Evolutionary conservation across 2,113 vertebrate genomes (phyloP).

Genomic region (Lonchura striata): DNA sequence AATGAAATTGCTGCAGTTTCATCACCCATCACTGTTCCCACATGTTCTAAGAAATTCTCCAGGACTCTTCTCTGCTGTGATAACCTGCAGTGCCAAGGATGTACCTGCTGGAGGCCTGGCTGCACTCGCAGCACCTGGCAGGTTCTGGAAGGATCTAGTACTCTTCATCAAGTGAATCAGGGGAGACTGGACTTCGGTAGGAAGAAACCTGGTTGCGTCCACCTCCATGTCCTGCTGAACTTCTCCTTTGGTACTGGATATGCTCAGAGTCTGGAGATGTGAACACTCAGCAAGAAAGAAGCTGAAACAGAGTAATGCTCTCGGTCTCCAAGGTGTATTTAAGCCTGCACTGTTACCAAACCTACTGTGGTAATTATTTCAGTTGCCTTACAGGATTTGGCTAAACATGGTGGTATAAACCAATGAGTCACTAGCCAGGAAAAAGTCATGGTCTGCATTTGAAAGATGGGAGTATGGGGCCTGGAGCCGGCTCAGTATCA

Average conservation of each 20-base stretch:
- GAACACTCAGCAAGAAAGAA: constrained; percentile 21
- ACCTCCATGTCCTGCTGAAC: background rate
- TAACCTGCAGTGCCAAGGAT: background rate
- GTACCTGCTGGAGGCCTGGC: background rate
- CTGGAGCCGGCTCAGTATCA: constrained; percentile 40
- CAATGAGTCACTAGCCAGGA: constrained; percentile 39
- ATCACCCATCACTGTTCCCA: background rate
- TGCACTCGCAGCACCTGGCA: background rate
- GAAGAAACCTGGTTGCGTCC: background rate
- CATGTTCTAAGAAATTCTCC: background rate
- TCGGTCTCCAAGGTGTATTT: background rate
- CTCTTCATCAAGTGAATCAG: background rate
- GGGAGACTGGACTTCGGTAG: background rate
- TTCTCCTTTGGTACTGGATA: background rate
- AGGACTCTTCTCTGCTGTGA: background rate
- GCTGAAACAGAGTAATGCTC: background rate
- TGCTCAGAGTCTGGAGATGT: background rate
- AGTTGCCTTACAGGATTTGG: constrained; percentile 18
- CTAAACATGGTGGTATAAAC: constrained; percentile 2
- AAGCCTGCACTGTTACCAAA: constrained; percentile 20
- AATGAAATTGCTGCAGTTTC: background rate
- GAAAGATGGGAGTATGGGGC: constrained; percentile 25
- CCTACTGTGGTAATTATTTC: constrained; percentile 24
- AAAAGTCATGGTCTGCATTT: constrained; percentile 20
- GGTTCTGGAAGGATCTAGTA: background rate